These are phyloP conservation scores for Enteromius thamalakanensis DNA, from an alignment of 2,797 vertebrate genomes.

Conservation along the genomic window DNA sequence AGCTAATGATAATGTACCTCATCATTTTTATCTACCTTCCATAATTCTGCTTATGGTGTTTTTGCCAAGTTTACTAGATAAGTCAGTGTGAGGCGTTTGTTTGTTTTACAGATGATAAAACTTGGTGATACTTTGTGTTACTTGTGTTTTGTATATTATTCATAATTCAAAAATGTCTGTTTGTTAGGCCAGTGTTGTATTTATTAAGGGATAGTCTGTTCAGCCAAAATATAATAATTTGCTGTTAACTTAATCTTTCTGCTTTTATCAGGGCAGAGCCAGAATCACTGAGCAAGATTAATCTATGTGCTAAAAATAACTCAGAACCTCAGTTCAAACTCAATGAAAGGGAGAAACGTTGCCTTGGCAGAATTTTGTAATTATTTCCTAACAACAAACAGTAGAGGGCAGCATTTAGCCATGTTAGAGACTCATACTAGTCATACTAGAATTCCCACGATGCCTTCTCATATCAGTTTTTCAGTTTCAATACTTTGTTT, in stretches of 20 bases:
- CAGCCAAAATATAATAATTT: background rate
- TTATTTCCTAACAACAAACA: constrained; percentile 35
- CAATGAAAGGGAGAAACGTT: background rate
- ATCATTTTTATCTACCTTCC: background rate
- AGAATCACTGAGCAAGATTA: background rate
- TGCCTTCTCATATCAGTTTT: background rate
- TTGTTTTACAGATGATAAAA: background rate
- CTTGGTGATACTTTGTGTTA: background rate
- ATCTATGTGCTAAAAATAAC: background rate
- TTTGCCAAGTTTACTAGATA: background rate
- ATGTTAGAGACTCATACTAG: constrained; percentile 58
- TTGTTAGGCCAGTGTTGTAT: background rate
- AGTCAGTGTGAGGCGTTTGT: background rate
- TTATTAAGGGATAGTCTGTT: background rate
- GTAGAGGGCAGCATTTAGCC: constrained; percentile 75
- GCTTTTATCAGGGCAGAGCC: background rate
- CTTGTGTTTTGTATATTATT: background rate
- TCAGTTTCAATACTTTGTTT: background rate
- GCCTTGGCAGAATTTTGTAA: background rate
- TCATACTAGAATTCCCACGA: background rate
- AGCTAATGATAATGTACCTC: background rate
- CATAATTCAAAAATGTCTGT: background rate
- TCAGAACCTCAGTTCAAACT: too few species aligned
- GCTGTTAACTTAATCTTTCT: background rate
- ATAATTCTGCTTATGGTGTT: background rate